These are phyloP conservation scores for Nautilus pompilius DNA, from an alignment of 1,140 invertebrate genomes.

Conservation along the genomic window DNA sequence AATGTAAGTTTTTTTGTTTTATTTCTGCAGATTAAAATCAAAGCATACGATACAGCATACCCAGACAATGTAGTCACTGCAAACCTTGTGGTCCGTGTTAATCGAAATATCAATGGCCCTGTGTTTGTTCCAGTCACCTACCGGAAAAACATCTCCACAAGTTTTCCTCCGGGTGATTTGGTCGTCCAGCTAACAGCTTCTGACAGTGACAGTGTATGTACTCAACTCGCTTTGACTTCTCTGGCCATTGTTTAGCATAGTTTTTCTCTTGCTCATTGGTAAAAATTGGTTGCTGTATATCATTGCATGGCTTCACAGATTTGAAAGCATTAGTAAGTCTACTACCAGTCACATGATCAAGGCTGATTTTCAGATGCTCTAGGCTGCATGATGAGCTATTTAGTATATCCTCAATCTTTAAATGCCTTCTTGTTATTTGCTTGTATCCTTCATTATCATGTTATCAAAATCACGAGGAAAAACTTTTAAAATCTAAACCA, in stretches of 20 bases:
- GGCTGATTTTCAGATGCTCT: no score
- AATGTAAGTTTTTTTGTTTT: conserved; percentile 4
- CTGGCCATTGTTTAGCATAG: conserved; percentile 6
- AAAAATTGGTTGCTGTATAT: no score
- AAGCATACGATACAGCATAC: conserved; percentile 32
- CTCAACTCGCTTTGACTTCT: neutral
- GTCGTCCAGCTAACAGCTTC: conserved; percentile 27
- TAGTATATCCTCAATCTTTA: no score
- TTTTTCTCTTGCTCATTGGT: conserved; percentile 20
- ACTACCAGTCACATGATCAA: no score
- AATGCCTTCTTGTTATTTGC: no score
- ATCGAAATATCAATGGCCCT: conserved; percentile 78
- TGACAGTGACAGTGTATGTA: conserved; percentile 37
- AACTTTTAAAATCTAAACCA: no score
- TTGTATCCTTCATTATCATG: no score
- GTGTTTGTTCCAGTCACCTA: conserved; percentile 78
- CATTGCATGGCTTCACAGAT: no score
- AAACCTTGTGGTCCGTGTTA: conserved; percentile 26
- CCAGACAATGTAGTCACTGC: conserved; percentile 23
- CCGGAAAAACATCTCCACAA: conserved; percentile 62
- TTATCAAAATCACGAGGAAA: no score
- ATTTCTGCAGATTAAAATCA: conserved; percentile 36
- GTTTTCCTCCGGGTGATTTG: conserved; percentile 15
- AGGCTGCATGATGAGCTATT: no score
- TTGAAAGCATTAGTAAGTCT: no score